Conservation (phyloP, 2,797 vertebrate species). For the Eleutherodactylus coqui region DNA sequence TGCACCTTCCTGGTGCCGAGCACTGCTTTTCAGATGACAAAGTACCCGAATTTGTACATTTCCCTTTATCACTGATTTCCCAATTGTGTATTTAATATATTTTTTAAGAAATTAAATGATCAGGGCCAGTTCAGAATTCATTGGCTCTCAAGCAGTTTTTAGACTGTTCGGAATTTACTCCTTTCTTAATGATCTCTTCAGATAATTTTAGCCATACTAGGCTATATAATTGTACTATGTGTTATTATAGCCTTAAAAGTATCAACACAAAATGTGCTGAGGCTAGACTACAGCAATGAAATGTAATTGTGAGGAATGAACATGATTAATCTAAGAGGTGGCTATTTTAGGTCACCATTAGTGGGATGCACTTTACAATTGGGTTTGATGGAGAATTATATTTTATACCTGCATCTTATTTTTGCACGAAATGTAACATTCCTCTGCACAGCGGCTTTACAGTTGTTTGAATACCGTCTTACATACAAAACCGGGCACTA, state of each 20-base stretch:
- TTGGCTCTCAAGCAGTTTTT: not conserved
- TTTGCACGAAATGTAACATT: no score
- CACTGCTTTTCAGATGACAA: not conserved
- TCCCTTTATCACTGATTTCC: constrained; percentile 22
- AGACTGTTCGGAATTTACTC: constrained; percentile 11
- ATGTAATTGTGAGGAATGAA: not conserved
- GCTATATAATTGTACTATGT: not conserved
- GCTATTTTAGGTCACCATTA: not conserved
- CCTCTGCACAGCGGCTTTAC: no score
- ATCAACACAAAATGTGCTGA: constrained; percentile 9
- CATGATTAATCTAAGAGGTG: not conserved
- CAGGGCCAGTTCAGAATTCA: not conserved
- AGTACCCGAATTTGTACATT: not conserved
- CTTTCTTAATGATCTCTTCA: not conserved
- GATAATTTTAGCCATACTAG: not conserved
- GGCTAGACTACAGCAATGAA: not conserved
- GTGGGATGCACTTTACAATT: not conserved
- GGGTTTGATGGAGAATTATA: not conserved
- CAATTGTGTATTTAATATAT: constrained; percentile 12
- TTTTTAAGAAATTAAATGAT: not conserved
- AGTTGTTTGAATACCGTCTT: no score
- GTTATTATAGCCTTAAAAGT: not conserved
- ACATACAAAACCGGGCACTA: no score
- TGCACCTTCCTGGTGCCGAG: not conserved
- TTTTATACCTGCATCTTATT: no score